These are phyloP conservation scores for Ia io DNA, from an alignment of 2,113 vertebrate species.

Conservation along the genomic window DNA sequence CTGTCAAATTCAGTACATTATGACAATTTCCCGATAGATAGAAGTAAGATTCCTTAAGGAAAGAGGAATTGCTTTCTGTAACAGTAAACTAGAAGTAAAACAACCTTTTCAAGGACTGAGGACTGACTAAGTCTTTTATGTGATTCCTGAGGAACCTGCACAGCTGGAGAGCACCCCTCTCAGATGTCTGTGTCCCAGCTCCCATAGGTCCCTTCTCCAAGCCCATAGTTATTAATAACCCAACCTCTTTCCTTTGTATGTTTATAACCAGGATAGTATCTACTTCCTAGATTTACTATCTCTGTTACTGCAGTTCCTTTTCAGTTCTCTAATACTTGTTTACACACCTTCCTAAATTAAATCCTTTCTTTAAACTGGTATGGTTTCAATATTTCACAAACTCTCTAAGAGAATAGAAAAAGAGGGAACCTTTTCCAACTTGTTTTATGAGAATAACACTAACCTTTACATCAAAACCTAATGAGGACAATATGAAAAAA, in stretches of 20 bases:
- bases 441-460: background rate
- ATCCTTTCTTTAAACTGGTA: background rate
- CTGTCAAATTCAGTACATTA: background rate
- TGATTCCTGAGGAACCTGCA: background rate
- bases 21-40: background rate
- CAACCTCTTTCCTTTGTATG: background rate
- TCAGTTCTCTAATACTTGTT: background rate
- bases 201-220: background rate
- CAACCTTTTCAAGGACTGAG: background rate
- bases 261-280: background rate
- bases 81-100: background rate
- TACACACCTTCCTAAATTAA: background rate
- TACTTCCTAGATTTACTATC: background rate
- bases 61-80: background rate
- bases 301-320: background rate
- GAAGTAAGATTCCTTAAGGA: constrained; percentile 1
- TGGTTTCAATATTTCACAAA: background rate
- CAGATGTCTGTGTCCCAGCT: background rate
- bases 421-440: background rate
- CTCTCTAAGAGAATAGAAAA: background rate
- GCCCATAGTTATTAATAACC: background rate
- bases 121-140: background rate
- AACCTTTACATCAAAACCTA: background rate
- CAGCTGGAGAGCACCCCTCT: background rate
- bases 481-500: background rate